Evolutionary conservation across 2,797 vertebrate species (phyloP).

Genomic region (Xenops minutus): DNA sequence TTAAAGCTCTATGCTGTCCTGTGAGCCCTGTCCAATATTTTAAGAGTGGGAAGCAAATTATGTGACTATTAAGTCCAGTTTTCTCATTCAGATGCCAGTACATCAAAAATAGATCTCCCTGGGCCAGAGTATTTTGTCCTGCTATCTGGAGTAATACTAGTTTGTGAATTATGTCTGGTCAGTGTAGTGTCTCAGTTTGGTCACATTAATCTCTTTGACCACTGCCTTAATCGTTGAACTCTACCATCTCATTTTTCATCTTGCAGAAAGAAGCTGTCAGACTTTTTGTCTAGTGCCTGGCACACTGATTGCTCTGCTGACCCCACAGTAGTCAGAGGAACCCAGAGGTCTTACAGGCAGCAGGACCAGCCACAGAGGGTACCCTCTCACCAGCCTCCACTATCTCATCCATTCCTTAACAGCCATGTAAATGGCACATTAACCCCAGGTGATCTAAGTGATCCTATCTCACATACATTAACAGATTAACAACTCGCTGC

Average conservation of each 20-base stretch:
- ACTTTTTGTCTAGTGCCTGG: not conserved
- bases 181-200: not conserved
- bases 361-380: not conserved
- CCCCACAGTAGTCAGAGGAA: not conserved
- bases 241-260: conserved; percentile 17
- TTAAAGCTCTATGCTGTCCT: not conserved
- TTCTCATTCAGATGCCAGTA: not conserved
- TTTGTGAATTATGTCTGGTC: conserved; percentile 12
- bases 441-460: not conserved
- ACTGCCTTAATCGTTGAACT: conserved; percentile 25
- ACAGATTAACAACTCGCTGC: not conserved
- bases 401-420: not conserved
- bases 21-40: not conserved
- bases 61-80: conserved; percentile 14
- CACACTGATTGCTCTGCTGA: not conserved
- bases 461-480: not conserved
- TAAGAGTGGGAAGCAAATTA: conserved; percentile 20
- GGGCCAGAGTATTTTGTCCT: not conserved
- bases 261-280: conserved; percentile 1
- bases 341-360: not conserved
- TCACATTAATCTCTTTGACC: conserved; percentile 34
- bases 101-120: conserved; percentile 12
- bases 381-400: not conserved
- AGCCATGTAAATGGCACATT: not conserved
- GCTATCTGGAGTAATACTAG: not conserved